phyloP scores from a whole-genome alignment of 2,113 vertebrate species.

The Dromiciops gliroides region DNA sequence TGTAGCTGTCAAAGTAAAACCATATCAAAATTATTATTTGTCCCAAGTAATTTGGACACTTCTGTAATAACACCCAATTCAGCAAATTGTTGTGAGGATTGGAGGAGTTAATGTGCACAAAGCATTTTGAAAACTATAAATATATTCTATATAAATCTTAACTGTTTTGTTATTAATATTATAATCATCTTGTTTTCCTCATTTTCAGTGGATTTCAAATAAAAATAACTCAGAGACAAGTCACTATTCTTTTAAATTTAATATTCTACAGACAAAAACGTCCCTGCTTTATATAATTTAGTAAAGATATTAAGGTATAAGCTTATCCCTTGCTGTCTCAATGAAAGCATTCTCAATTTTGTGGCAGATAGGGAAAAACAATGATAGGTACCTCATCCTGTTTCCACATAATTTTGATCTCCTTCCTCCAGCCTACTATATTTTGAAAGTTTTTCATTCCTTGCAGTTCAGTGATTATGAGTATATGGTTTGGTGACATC shows the following conservation, averaged over 20 bases:
- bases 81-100: too few species aligned
- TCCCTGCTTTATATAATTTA: neutral
- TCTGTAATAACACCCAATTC: too few species aligned
- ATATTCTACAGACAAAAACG: neutral
- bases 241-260: neutral
- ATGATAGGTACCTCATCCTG: neutral
- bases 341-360: neutral
- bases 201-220: neutral
- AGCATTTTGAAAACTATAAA: too few species aligned
- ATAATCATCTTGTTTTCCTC: too few species aligned
- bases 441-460: neutral
- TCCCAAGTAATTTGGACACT: too few species aligned
- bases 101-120: too few species aligned
- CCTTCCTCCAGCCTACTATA: neutral
- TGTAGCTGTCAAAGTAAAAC: too few species aligned
- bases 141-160: too few species aligned
- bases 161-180: too few species aligned
- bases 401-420: neutral
- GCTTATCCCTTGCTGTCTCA: neutral
- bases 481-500: neutral
- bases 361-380: neutral
- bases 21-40: too few species aligned
- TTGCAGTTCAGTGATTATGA: neutral
- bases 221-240: neutral
- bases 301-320: too few species aligned